A percentile compares a stretch with the other conserved stretches of the same genome.
Conservation (phyloP, 2,888 invertebrate species). For the Limnephilus marmoratus region DNA sequence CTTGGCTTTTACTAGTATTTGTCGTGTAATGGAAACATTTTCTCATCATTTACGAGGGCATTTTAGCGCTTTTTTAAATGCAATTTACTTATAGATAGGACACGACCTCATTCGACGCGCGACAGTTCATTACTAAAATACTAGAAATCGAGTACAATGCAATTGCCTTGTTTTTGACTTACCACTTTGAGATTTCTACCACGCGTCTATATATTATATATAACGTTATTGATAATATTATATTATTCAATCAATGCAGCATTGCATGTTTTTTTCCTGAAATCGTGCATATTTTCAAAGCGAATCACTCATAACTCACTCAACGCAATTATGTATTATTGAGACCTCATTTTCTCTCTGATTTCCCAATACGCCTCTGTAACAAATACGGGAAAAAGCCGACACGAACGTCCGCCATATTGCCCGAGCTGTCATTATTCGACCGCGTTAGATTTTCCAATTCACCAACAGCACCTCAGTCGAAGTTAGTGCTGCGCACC, state of each 20-base stretch:
- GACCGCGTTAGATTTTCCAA: slow-evolving; percentile 4
- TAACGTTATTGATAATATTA: no score
- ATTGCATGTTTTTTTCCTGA: neutral
- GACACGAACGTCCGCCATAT: slow-evolving; percentile 19
- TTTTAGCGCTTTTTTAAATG: no score
- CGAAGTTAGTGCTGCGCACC: neutral
- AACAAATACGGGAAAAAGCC: neutral
- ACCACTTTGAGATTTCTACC: no score
- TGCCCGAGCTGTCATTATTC: slow-evolving; percentile 2
- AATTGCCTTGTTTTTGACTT: no score
- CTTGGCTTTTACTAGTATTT: no score
- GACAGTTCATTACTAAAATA: no score
- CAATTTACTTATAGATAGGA: no score
- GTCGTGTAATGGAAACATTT: no score
- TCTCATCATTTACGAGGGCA: no score
- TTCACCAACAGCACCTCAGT: neutral
- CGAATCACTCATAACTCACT: neutral
- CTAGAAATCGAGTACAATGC: no score
- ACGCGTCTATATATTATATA: no score
- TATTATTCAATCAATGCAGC: neutral
- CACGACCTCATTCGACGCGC: no score
- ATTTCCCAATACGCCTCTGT: neutral
- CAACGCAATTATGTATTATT: neutral
- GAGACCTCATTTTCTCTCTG: neutral
- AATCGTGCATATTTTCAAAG: neutral